Base-by-base conservation (phyloP, 2,113 vertebrate genomes). In the Chlorocebus sabaeus region DNA sequence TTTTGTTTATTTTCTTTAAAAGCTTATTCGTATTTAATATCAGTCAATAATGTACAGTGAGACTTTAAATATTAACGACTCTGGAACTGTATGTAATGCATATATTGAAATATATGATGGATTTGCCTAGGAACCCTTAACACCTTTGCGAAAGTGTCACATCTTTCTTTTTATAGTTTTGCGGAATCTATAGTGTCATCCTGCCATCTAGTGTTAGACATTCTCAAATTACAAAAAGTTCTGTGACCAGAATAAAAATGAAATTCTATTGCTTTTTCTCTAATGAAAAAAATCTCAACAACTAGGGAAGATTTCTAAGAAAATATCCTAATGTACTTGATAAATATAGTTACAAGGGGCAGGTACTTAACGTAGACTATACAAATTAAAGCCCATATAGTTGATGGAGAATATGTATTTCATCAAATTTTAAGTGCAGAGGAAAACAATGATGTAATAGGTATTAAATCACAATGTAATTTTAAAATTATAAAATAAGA, bases 121-220 rank as follows among this genome's bases (percentile, higher is more conserved):
- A 72, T 90, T 81, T 91, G 30, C 23, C 11, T 50, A 13, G 27
- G 8, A 89, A 93, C 18, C 72, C 18, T 38, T 80, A 48, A 43
- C 6, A 73, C 5, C 40, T 85, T 61, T 27, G 43, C n/a, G 11
- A 90, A 95, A 52, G 35, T 23, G 7, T 32, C 2, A 20, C 30
- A 55, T 10, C 11, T 23, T 70, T 73, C 25, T 61, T 81, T 89
- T 35, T 22, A 40, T 1, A 45, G 13, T 0, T 0, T 16, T 82
- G 17, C 92, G 25, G 16, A 91, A 91, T 94, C 20, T 90, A 5
- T 30, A 67, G 95, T 97, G 91, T 93, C 38, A 78, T 83, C 25
- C 98, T 98, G 98, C 98, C 98, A 94, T 88, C 98, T 98, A 98
- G 96, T 86, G 97, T 98, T 79, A 25, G 90, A 18, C 30, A 89